Percentiles rank a stretch among this genome's conserved stretches.
Conservation (phyloP, 2,113 vertebrate species). For the Diphyllodes magnificus region DNA sequence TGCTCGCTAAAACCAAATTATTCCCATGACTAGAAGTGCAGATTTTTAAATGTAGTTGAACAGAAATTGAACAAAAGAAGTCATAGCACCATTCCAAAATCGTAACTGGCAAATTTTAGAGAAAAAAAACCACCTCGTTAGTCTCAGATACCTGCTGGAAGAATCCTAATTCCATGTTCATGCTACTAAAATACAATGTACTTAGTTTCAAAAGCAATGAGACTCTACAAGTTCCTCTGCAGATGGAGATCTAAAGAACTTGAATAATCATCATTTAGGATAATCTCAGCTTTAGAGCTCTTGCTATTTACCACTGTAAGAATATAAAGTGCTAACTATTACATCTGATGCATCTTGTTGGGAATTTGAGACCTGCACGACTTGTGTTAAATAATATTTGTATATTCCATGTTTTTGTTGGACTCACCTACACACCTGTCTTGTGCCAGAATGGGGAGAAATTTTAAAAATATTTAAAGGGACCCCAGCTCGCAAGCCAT, state of each 20-base stretch:
- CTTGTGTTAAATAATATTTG: conserved; percentile 61
- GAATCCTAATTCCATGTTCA: background rate
- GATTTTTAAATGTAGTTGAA: background rate
- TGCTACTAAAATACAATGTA: background rate
- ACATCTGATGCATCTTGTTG: background rate
- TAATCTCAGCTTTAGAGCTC: conserved; percentile 31
- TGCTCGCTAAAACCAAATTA: background rate
- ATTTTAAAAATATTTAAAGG: conserved; percentile 11
- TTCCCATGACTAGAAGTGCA: background rate
- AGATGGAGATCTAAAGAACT: background rate
- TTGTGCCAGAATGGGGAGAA: conserved; percentile 31
- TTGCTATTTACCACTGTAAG: conserved; percentile 22
- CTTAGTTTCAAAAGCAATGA: background rate
- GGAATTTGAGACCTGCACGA: conserved; percentile 44
- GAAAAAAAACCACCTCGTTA: background rate
- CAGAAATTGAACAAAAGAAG: conserved; percentile 4
- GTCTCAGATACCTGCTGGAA: background rate
- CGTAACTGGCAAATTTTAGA: background rate
- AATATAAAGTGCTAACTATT: background rate
- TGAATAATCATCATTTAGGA: conserved; percentile 23
- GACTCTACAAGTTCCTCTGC: background rate
- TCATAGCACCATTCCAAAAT: background rate
- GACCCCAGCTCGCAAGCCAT: conserved; percentile 21
- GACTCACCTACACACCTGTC: conserved; percentile 13
- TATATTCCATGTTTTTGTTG: conserved; percentile 61